Conservation (phyloP, 2,113 vertebrate species). For the Cyanoramphus novaezelandiae region DNA sequence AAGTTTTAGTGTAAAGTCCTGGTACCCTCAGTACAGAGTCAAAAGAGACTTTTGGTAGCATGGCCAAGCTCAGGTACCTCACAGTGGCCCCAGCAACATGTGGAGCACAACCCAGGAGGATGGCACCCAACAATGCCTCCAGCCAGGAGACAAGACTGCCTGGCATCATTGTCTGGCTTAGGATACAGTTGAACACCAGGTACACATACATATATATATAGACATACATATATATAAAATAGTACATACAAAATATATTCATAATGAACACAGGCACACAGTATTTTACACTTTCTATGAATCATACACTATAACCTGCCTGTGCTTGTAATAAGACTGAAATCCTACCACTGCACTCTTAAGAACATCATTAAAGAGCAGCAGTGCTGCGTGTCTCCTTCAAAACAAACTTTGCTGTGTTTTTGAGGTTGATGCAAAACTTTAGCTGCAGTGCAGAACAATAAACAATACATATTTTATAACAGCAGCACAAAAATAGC, state of each 20-base stretch:
- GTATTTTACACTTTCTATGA: background rate
- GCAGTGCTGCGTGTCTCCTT: background rate
- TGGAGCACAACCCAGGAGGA: background rate
- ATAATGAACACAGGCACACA: background rate
- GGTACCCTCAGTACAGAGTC: accelerated
- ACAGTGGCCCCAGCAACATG: background rate
- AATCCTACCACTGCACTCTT: background rate
- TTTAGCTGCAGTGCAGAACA: conserved; percentile 63
- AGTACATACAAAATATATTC: background rate
- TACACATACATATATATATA: background rate
- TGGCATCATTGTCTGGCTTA: background rate
- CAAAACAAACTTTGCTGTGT: conserved; percentile 69
- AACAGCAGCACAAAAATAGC: conserved; percentile 72
- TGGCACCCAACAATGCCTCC: background rate
- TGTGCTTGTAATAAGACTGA: conserved; percentile 8
- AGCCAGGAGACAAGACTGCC: background rate
- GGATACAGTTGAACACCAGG: background rate
- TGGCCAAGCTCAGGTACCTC: background rate
- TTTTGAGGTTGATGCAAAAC: conserved; percentile 67
- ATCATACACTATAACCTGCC: background rate
- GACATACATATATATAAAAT: background rate
- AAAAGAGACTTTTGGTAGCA: background rate
- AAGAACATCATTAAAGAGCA: conserved; percentile 49
- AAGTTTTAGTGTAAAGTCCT: background rate
- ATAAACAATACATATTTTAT: conserved; percentile 71